A percentile compares a stretch with the other conserved stretches of the same genome.
These are phyloP conservation scores for Athene cunicularia DNA, from an alignment of 2,113 vertebrate species.

Conservation along the genomic window DNA sequence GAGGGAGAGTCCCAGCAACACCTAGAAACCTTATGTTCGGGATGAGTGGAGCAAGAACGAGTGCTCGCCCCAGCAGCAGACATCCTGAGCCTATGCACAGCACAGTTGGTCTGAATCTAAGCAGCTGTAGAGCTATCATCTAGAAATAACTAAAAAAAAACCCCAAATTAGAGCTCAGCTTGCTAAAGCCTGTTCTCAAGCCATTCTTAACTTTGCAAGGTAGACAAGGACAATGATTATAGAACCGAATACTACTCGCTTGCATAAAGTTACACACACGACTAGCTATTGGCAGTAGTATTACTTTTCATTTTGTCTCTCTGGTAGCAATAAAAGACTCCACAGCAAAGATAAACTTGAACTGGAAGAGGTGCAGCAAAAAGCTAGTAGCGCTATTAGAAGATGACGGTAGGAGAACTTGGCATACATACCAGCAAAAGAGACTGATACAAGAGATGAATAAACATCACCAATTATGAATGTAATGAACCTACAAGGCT, in stretches of 20 bases:
- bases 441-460: background rate
- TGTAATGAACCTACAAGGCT: constrained; percentile 12
- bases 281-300: background rate
- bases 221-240: background rate
- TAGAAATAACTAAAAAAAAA: background rate
- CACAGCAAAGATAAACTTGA: background rate
- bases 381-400: background rate
- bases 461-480: constrained; percentile 7
- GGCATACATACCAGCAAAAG: background rate
- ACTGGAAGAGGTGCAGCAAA: background rate
- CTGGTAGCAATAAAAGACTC: background rate
- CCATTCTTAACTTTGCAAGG: background rate
- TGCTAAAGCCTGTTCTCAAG: background rate
- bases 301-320: background rate
- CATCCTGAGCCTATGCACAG: background rate
- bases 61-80: background rate
- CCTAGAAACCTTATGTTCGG: background rate
- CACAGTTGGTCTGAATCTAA: background rate
- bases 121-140: background rate
- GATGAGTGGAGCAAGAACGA: background rate
- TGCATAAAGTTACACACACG: background rate
- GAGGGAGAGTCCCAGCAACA: background rate
- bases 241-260: background rate
- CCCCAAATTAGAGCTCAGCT: background rate
- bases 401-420: background rate